Evolutionary conservation across 1,140 invertebrate genomes (phyloP).

Genomic region (Brevipalpus yothersi): DNA sequence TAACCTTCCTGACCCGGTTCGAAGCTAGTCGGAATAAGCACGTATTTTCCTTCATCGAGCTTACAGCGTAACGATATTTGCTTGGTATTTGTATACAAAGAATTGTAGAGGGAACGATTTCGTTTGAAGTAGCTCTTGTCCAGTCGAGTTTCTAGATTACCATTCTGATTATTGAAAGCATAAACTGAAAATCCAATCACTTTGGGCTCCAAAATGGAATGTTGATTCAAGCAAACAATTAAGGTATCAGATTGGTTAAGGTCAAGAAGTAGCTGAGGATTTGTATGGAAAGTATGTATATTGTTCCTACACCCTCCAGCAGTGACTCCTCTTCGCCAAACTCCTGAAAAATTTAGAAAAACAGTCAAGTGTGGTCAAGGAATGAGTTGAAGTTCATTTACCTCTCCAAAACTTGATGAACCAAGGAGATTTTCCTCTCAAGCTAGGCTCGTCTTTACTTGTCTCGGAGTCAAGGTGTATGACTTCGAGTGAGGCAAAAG

Average conservation of each 20-base stretch:
- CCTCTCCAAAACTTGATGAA: constrained; percentile 20
- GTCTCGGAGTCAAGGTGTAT: constrained; percentile 67
- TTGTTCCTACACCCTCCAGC: constrained; percentile 76
- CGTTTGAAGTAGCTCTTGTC: constrained; percentile 56
- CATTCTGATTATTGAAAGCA: not conserved
- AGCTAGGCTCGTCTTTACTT: constrained; percentile 48
- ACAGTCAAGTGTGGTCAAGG: not conserved
- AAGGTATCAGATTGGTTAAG: constrained; percentile 43
- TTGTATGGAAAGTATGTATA: constrained; percentile 72
- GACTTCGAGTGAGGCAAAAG: constrained; percentile 57
- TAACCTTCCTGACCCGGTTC: constrained; percentile 67
- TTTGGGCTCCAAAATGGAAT: constrained; percentile 71
- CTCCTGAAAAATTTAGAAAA: constrained; percentile 5
- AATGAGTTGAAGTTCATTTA: constrained; percentile 1
- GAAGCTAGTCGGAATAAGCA: constrained; percentile 69
- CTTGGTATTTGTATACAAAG: constrained; percentile 68
- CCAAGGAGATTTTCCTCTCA: constrained; percentile 52
- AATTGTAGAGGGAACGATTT: constrained; percentile 63
- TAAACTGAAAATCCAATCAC: constrained; percentile 79
- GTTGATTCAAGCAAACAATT: constrained; percentile 63
- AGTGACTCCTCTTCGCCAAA: constrained; percentile 59
- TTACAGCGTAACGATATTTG: constrained; percentile 50
- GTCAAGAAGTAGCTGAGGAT: constrained; percentile 53
- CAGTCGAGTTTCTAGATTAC: constrained; percentile 14
- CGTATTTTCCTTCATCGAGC: constrained; percentile 53